Percentiles rank a stretch among this genome's conserved stretches.
phyloP scores from a whole-genome alignment of 2,888 invertebrate genomes.

The Cantharis nigra region DNA sequence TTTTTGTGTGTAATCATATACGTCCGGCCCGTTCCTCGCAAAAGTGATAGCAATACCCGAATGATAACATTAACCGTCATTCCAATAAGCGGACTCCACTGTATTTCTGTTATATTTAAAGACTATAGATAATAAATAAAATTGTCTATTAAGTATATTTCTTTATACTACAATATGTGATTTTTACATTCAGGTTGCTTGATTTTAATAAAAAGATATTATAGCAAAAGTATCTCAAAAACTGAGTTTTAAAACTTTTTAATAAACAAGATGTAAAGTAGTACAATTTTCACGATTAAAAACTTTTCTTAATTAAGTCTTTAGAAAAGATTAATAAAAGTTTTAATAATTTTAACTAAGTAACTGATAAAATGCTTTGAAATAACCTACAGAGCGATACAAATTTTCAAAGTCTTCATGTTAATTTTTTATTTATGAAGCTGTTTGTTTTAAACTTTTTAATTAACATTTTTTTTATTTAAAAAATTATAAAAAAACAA shows the following conservation, averaged over 20 bases:
- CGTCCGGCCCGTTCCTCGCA: too few relatives aligned
- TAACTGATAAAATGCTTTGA: not conserved
- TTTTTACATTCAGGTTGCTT: not conserved
- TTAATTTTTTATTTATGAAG: not conserved
- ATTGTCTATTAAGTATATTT: too few relatives aligned
- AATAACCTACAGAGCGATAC: not conserved
- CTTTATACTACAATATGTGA: not conserved
- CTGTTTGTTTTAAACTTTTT: not conserved
- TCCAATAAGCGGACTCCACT: too few relatives aligned
- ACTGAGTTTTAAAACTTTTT: not conserved
- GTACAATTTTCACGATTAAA: not conserved
- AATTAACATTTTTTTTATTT: not conserved
- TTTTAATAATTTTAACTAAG: not conserved
- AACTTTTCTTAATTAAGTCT: not conserved
- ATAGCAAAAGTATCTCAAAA: not conserved
- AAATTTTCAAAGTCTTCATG: not conserved
- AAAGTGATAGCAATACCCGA: too few relatives aligned
- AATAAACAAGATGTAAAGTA: not conserved
- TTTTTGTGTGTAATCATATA: too few relatives aligned
- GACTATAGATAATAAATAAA: too few relatives aligned
- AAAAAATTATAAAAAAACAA: too few relatives aligned
- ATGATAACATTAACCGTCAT: too few relatives aligned
- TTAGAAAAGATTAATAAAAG: not conserved
- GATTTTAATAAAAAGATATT: not conserved
- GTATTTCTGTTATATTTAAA: too few relatives aligned